Evolutionary conservation across 2,888 invertebrate species (phyloP).

Genomic region (Pristionchus mayeri): DNA sequence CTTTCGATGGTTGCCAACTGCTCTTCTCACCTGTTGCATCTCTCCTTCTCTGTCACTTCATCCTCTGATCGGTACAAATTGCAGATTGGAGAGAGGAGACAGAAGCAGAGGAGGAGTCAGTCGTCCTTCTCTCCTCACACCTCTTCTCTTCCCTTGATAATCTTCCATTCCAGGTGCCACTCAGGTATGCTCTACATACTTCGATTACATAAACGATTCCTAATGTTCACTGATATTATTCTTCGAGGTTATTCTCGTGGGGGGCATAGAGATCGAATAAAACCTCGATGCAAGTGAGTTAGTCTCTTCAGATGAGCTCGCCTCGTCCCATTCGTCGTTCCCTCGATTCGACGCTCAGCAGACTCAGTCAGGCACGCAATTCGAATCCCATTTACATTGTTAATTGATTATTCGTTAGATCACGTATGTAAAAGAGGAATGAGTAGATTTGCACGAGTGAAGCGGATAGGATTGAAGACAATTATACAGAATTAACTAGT

Average conservation of each 20-base stretch:
- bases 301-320: neutral
- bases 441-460: too few relatives aligned
- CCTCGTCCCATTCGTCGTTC: constrained; percentile 30
- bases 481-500: neutral
- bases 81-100: neutral
- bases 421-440: too few relatives aligned
- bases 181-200: neutral
- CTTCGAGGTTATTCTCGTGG: too few relatives aligned
- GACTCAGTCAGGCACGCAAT: constrained; percentile 17
- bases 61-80: constrained; percentile 3
- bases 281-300: too few relatives aligned
- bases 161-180: constrained; percentile 17
- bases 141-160: neutral
- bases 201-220: too few relatives aligned
- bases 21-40: constrained; percentile 15
- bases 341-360: constrained; percentile 38
- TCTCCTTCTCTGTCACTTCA: neutral
- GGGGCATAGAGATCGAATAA: too few relatives aligned
- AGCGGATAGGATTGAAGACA: too few relatives aligned
- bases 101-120: neutral
- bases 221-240: too few relatives aligned
- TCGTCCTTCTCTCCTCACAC: neutral
- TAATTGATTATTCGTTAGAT: too few relatives aligned
- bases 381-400: too few relatives aligned
- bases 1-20: neutral